Evolutionary conservation across 2,113 vertebrate species (phyloP).

Genomic region (Anser brachyrhynchus): DNA sequence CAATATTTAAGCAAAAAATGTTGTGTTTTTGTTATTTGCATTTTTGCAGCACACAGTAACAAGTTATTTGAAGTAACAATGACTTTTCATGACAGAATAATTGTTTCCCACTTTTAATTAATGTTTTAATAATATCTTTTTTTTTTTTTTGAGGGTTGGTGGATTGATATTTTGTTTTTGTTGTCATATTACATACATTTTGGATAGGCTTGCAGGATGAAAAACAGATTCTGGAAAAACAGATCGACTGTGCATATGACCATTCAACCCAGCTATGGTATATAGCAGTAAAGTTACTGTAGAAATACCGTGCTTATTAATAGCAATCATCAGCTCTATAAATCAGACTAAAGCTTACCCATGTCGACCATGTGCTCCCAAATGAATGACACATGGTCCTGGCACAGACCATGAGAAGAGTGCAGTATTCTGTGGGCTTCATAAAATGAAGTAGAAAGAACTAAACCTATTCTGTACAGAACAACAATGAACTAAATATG

Average conservation of each 20-base stretch:
- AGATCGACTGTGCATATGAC: neutral
- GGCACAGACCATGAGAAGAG: neutral
- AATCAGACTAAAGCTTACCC: neutral
- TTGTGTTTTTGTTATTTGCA: neutral
- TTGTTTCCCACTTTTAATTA: neutral
- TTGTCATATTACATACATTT: neutral
- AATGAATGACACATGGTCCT: slow-evolving; percentile 17
- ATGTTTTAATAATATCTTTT: too few relatives aligned
- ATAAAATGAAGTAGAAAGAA: neutral
- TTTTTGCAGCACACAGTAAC: neutral
- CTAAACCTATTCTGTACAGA: neutral
- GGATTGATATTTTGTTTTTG: neutral
- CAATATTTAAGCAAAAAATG: neutral
- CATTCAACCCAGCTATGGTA: neutral
- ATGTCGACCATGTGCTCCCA: neutral
- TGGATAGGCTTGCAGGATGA: neutral
- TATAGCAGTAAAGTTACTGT: neutral
- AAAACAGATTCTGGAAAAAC: neutral
- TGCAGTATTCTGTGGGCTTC: neutral
- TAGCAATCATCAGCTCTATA: slow-evolving; percentile 5
- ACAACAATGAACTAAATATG: neutral
- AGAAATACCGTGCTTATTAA: neutral
- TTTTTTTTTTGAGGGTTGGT: too few relatives aligned
- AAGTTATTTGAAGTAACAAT: neutral
- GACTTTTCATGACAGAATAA: neutral